A percentile compares a stretch with the other conserved stretches of the same genome.
These are phyloP conservation scores for Drosophila borealis DNA, from an alignment of 2,888 invertebrate species.

Conservation along the genomic window DNA sequence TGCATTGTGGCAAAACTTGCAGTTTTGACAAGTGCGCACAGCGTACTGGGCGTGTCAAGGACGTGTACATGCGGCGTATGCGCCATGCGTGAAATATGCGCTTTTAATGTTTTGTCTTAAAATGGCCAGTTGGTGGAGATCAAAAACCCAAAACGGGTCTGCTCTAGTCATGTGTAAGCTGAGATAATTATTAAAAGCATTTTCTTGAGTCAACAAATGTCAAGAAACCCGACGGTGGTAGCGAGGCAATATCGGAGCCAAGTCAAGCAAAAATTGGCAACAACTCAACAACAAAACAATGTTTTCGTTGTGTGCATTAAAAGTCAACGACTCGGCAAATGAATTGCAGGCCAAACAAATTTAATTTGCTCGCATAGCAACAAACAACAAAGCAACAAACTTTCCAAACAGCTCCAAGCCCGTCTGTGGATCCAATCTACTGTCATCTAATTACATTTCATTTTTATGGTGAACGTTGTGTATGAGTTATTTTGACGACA, in stretches of 20 bases:
- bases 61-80: constrained; percentile 20
- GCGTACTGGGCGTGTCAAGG: constrained; percentile 12
- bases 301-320: constrained; percentile 72
- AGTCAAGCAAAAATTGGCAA: constrained; percentile 69
- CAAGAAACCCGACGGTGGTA: constrained; percentile 39
- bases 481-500: constrained; percentile 58
- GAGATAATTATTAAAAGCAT: constrained; percentile 48
- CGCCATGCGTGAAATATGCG: constrained; percentile 11
- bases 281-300: constrained; percentile 66
- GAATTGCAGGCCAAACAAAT: constrained; percentile 76
- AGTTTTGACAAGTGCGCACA: constrained; percentile 31
- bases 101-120: background rate
- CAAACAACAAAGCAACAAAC: constrained; percentile 43
- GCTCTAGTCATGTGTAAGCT: constrained; percentile 46
- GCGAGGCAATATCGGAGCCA: constrained; percentile 33
- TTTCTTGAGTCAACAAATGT: constrained; percentile 27
- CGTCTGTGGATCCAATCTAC: constrained; percentile 12
- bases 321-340: constrained; percentile 78
- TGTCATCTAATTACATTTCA: constrained; percentile 48
- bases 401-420: constrained; percentile 12
- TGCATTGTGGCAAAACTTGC: constrained; percentile 29
- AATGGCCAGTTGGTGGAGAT: constrained; percentile 18
- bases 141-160: constrained; percentile 4
- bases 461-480: constrained; percentile 46
- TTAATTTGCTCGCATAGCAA: constrained; percentile 62